Evolutionary conservation across 2,797 vertebrate genomes (phyloP).

Genomic region (Pelochelys cantorii): DNA sequence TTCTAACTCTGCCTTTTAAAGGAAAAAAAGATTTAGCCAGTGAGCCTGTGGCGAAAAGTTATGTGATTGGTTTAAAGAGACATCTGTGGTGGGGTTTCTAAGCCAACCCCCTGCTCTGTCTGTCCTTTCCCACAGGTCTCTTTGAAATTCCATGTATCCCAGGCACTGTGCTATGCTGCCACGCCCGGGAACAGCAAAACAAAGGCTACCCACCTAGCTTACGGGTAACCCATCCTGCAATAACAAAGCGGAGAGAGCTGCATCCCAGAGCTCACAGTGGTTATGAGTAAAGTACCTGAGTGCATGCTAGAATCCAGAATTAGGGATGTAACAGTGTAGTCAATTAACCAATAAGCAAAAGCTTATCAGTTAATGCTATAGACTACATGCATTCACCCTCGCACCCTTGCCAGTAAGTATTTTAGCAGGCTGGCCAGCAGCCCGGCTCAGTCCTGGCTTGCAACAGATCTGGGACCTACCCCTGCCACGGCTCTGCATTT

Average conservation of each 20-base stretch:
- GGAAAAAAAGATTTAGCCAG: neutral
- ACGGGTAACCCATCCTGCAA: neutral
- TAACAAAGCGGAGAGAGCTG: neutral
- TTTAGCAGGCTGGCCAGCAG: too few species aligned
- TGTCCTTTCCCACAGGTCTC: neutral
- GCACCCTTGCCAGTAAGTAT: too few species aligned
- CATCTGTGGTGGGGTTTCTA: neutral
- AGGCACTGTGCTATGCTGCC: neutral
- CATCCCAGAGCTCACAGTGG: neutral
- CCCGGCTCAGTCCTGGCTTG: too few species aligned
- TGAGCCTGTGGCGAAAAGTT: neutral
- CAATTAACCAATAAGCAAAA: too few species aligned
- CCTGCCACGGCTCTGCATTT: too few species aligned
- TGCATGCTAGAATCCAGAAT: neutral
- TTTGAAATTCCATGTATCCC: neutral
- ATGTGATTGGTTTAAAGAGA: neutral
- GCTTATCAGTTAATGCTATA: too few species aligned
- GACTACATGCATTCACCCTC: too few species aligned
- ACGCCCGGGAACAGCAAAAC: neutral
- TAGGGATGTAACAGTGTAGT: too few species aligned
- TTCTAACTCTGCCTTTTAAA: neutral
- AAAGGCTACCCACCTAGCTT: neutral
- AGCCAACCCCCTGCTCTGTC: neutral
- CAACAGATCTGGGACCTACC: too few species aligned
- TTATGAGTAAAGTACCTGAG: neutral